Conservation (phyloP, 2,888 invertebrate genomes). For the Pherbina coryleti region DNA sequence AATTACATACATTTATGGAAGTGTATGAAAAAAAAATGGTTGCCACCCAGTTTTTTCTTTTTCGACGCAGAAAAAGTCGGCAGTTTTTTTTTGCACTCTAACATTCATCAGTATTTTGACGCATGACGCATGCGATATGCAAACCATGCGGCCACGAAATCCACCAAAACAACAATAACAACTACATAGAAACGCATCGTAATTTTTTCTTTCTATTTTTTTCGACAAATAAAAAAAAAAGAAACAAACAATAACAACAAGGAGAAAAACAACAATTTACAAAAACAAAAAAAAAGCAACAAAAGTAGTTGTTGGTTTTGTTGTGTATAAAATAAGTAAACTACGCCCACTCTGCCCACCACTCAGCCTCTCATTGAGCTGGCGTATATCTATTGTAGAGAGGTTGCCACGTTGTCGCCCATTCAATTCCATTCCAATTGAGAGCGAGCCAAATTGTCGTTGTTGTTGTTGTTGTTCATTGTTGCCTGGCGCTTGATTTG, state of each 20-base stretch:
- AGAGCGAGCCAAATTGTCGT: background rate
- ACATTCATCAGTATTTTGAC: slow-evolving; percentile 43
- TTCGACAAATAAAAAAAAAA: too few species aligned
- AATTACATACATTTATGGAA: background rate
- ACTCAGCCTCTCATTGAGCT: slow-evolving; percentile 42
- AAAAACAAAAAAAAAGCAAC: slow-evolving; percentile 15
- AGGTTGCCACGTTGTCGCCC: slow-evolving; percentile 40
- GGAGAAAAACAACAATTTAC: background rate
- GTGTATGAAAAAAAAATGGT: slow-evolving; percentile 45
- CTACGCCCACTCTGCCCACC: slow-evolving; percentile 53
- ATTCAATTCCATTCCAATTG: slow-evolving; percentile 43
- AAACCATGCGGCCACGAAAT: slow-evolving; percentile 1
- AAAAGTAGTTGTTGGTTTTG: slow-evolving; percentile 13
- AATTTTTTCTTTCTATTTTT: background rate
- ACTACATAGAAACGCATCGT: background rate
- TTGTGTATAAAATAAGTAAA: slow-evolving; percentile 39
- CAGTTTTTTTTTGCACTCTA: background rate
- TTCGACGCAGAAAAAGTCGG: background rate
- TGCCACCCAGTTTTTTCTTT: slow-evolving; percentile 54
- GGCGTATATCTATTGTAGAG: slow-evolving; percentile 24
- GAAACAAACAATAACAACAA: slow-evolving; percentile 25
- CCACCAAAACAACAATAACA: background rate
- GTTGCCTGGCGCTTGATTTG: background rate
- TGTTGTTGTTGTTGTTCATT: slow-evolving; percentile 34
- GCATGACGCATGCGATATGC: slow-evolving; percentile 50